Conservation (phyloP, 2,797 vertebrate species). For the Heterohyrax brucei region DNA sequence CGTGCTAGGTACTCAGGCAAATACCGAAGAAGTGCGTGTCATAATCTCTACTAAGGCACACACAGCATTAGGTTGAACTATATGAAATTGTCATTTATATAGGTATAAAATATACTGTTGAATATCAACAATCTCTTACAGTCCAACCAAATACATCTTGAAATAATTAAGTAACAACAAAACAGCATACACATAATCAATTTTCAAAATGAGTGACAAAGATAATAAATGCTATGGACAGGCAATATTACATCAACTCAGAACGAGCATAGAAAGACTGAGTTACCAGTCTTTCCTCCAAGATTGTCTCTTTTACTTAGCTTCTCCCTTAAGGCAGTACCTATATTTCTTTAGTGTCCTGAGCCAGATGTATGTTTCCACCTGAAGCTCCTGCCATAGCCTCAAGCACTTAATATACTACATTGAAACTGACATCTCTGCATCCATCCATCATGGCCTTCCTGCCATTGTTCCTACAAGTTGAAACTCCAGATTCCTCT, state of each 20-base stretch:
- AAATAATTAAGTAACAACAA: slow-evolving; percentile 26
- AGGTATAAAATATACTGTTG: neutral
- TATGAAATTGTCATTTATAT: neutral
- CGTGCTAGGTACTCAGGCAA: neutral
- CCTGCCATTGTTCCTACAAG: neutral
- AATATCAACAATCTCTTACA: neutral
- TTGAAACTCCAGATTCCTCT: neutral
- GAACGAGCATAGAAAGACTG: neutral
- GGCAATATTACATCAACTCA: neutral
- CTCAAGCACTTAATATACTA: neutral
- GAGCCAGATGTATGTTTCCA: neutral
- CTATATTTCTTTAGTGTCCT: neutral
- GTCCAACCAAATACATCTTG: neutral
- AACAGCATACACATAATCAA: neutral
- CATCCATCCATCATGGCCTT: neutral
- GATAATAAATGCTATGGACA: slow-evolving; percentile 40
- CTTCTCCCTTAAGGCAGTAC: neutral
- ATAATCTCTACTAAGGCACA: neutral
- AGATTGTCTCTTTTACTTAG: neutral
- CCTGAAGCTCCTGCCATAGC: neutral
- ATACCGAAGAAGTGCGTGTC: neutral
- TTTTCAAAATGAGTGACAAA: slow-evolving; percentile 67
- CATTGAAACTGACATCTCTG: neutral
- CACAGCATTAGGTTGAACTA: rapidly evolving
- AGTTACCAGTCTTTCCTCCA: neutral